phyloP scores from a whole-genome alignment of 2,888 invertebrate species.

The Agrenia bidenticulata region DNA sequence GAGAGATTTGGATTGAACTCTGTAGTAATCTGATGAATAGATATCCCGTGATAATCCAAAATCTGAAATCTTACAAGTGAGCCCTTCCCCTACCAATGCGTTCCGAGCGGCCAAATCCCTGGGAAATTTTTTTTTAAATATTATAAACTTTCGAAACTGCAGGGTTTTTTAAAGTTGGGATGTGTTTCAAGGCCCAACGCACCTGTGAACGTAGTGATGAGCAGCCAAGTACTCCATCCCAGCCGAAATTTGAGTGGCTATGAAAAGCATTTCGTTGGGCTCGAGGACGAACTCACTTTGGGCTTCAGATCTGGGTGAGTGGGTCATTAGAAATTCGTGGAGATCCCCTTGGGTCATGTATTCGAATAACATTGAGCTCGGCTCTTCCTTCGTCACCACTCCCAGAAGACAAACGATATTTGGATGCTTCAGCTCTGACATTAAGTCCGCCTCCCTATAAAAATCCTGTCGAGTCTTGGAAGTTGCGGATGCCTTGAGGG shows the following conservation, averaged over 20 bases:
- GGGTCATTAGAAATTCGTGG: slow-evolving; percentile 89
- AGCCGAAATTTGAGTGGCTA: slow-evolving; percentile 79
- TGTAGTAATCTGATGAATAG: slow-evolving; percentile 61
- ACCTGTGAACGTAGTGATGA: slow-evolving; percentile 95
- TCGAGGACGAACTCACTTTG: slow-evolving; percentile 69
- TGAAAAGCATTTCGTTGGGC: slow-evolving; percentile 84
- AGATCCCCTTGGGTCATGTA: slow-evolving; percentile 95
- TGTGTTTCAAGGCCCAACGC: slow-evolving; percentile 56
- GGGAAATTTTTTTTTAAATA: slow-evolving; percentile 58
- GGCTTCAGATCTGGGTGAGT: slow-evolving; percentile 72
- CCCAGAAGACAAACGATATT: slow-evolving; percentile 95
- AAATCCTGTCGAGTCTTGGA: slow-evolving; percentile 83
- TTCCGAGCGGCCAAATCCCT: slow-evolving; percentile 85
- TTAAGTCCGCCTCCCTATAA: slow-evolving; percentile 87
- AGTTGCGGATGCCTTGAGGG: slow-evolving; percentile 87
- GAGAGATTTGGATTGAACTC: slow-evolving; percentile 91
- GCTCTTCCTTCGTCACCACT: slow-evolving; percentile 83
- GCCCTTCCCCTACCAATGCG: slow-evolving; percentile 90
- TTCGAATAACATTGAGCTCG: slow-evolving; percentile 94
- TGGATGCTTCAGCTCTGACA: slow-evolving; percentile 90
- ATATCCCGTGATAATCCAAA: slow-evolving; percentile 61
- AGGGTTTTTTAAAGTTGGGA: background rate
- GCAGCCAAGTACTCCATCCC: slow-evolving; percentile 64
- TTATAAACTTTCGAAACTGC: slow-evolving; percentile 60
- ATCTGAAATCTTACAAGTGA: slow-evolving; percentile 88